phyloP scores from a whole-genome alignment of 2,888 invertebrate species.

The Colletes collaris region DNA sequence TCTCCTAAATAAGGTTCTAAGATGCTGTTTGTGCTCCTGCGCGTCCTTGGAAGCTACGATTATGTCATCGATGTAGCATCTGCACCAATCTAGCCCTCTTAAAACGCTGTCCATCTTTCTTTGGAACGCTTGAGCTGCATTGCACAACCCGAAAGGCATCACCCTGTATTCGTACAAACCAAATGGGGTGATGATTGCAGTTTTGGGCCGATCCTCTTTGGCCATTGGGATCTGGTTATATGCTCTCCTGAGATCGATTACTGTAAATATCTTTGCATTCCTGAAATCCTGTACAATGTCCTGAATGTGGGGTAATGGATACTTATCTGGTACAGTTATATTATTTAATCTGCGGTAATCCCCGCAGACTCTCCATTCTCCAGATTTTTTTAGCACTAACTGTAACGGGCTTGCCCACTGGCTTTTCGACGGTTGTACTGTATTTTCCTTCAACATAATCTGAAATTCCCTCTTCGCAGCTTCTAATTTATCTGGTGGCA shows the following conservation, averaged over 20 bases:
- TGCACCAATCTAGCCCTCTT: not conserved
- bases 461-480: not conserved
- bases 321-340: not conserved
- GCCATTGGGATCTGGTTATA: too few relatives aligned
- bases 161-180: not conserved
- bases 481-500: slow-evolving; percentile 10
- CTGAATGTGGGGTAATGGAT: slow-evolving; percentile 1
- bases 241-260: too few relatives aligned
- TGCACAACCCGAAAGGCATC: not conserved
- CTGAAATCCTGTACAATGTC: not conserved
- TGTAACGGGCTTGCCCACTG: too few relatives aligned
- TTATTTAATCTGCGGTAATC: not conserved
- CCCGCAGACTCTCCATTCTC: not conserved
- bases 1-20: not conserved
- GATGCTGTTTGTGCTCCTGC: not conserved
- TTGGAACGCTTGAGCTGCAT: not conserved
- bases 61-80: not conserved
- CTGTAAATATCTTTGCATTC: too few relatives aligned
- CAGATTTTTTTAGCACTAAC: not conserved
- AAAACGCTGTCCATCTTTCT: not conserved
- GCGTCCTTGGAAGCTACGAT: not conserved
- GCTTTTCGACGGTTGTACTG: too few relatives aligned
- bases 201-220: too few relatives aligned
- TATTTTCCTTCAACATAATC: too few relatives aligned
- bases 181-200: too few relatives aligned